phyloP scores from a whole-genome alignment of 2,888 invertebrate species.

The Caenorhabditis japonica region DNA sequence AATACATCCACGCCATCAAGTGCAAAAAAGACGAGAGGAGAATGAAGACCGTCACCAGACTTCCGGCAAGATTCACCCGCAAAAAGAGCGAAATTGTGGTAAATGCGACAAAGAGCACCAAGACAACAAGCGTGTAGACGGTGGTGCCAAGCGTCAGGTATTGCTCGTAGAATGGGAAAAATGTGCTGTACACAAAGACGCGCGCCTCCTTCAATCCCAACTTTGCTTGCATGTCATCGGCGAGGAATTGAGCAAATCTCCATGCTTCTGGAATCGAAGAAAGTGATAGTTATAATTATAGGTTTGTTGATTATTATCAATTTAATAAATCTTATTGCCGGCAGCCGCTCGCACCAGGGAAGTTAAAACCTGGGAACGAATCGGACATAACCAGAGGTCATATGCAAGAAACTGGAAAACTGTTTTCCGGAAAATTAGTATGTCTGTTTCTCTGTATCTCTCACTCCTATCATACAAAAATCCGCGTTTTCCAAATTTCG shows the following conservation, averaged over 20 bases:
- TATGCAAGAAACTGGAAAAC: too few relatives aligned
- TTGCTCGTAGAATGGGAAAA: slow-evolving; percentile 44
- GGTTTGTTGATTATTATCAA: too few relatives aligned
- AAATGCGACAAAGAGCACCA: slow-evolving; percentile 34
- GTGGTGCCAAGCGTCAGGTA: slow-evolving; percentile 23
- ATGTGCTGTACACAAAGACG: slow-evolving; percentile 36
- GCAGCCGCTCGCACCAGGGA: too few relatives aligned
- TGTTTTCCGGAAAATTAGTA: too few relatives aligned
- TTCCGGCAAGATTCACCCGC: slow-evolving; percentile 29
- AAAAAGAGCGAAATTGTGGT: slow-evolving; percentile 30
- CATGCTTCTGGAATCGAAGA: slow-evolving; percentile 27
- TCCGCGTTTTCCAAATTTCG: too few relatives aligned
- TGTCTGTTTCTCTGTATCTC: too few relatives aligned
- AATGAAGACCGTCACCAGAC: slow-evolving; percentile 27
- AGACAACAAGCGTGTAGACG: slow-evolving; percentile 19
- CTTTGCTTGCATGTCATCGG: slow-evolving; percentile 9
- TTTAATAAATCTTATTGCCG: too few relatives aligned
- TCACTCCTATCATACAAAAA: too few relatives aligned
- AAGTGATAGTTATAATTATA: too few relatives aligned
- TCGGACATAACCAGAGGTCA: too few relatives aligned
- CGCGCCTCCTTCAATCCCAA: background rate
- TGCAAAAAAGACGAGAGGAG: slow-evolving; percentile 40
- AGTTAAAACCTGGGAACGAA: too few relatives aligned
- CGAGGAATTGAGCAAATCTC: slow-evolving; percentile 23
- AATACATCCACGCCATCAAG: slow-evolving; percentile 35